Conservation (phyloP, 2,888 invertebrate species). For the Nymphalis urticae region DNA sequence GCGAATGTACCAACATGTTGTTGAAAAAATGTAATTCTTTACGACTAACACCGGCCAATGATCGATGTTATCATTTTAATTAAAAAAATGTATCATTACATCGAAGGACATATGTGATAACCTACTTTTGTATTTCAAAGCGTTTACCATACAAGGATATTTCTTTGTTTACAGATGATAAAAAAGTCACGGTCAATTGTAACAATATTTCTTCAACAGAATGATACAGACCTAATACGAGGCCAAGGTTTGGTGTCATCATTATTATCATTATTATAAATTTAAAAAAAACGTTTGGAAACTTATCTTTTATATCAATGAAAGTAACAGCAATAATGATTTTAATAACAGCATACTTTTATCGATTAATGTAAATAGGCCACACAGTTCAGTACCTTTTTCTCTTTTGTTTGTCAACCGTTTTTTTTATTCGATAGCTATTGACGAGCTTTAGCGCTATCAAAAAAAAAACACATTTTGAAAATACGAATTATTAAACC, state of each 20-base stretch:
- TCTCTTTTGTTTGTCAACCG: too few relatives aligned
- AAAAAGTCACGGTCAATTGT: constrained; percentile 13
- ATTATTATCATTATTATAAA: not conserved
- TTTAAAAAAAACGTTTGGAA: not conserved
- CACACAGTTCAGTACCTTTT: too few relatives aligned
- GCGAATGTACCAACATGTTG: not conserved
- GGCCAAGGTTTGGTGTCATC: constrained; percentile 26
- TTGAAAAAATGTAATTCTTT: not conserved
- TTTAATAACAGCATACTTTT: too few relatives aligned
- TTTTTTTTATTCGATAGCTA: too few relatives aligned
- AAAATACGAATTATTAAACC: too few relatives aligned
- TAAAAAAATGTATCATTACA: constrained; percentile 19
- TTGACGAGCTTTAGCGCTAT: too few relatives aligned
- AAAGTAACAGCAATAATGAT: not conserved
- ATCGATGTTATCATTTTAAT: constrained; percentile 29
- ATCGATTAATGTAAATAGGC: too few relatives aligned
- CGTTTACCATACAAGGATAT: constrained; percentile 25
- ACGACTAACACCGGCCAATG: constrained; percentile 14
- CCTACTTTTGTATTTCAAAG: constrained; percentile 34
- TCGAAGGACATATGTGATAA: constrained; percentile 30
- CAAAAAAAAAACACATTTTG: too few relatives aligned
- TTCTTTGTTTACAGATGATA: constrained; percentile 36
- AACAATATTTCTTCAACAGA: constrained; percentile 28
- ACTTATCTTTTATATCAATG: not conserved
- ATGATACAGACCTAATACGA: constrained; percentile 23